A percentile compares a stretch with the other conserved stretches of the same genome.
Conservation (phyloP, 1,140 invertebrate species). For the Eciton burchellii region DNA sequence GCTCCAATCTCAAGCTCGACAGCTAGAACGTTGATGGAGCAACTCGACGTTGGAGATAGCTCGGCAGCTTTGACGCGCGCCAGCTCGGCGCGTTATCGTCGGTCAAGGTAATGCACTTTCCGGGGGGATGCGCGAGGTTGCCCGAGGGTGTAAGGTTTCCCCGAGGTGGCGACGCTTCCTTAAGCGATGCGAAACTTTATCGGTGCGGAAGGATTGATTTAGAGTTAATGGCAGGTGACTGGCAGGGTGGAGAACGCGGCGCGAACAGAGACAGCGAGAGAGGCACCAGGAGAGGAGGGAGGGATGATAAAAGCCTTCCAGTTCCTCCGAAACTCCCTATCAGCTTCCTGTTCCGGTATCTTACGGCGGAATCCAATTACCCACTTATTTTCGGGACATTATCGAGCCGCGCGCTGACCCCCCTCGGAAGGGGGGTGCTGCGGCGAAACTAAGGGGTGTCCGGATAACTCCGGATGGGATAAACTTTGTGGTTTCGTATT, state of each 20-base stretch:
- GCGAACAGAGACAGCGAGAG: constrained; percentile 17
- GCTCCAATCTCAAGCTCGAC: not conserved
- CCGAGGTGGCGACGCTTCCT: constrained; percentile 35
- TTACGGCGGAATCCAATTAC: constrained; percentile 73
- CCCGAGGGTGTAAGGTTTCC: not conserved
- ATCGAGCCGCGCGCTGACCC: constrained; percentile 60
- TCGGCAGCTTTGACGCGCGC: not conserved
- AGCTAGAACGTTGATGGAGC: not conserved
- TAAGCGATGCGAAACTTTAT: constrained; percentile 59
- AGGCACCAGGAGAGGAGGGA: not conserved
- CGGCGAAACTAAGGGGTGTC: constrained; percentile 18
- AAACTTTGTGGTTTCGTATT: constrained; percentile 49
- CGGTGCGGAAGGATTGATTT: constrained; percentile 67
- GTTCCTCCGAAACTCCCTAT: constrained; percentile 72
- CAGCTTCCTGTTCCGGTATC: constrained; percentile 74
- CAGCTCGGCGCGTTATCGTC: not conserved
- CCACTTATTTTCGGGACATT: constrained; percentile 72
- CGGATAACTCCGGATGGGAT: constrained; percentile 7
- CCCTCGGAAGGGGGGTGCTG: constrained; percentile 27
- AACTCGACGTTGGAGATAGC: not conserved
- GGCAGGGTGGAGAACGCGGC: constrained; percentile 14
- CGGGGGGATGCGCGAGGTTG: constrained; percentile 5
- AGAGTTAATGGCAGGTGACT: constrained; percentile 69
- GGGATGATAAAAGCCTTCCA: constrained; percentile 6
- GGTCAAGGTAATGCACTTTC: not conserved